A percentile compares a stretch with the other conserved stretches of the same genome.
Evolutionary conservation across 2,113 vertebrate genomes (phyloP).

Genomic region (Sylvietta virens): DNA sequence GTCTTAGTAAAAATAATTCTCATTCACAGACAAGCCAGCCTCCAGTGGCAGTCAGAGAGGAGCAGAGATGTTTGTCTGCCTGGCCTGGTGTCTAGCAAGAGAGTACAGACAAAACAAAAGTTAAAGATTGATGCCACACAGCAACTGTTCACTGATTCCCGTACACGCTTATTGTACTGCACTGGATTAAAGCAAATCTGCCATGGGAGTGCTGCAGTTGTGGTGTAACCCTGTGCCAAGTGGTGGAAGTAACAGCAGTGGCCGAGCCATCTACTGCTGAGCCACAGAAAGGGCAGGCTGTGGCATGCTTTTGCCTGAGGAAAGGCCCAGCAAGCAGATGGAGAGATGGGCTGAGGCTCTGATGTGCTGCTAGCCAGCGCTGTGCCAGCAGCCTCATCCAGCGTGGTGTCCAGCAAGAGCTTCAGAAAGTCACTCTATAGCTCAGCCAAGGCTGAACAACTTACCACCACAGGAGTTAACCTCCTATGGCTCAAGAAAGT

Average conservation of each 20-base stretch:
- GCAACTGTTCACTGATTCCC: not conserved
- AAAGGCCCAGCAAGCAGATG: not conserved
- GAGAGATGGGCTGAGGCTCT: not conserved
- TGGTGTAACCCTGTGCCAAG: not conserved
- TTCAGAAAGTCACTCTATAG: not conserved
- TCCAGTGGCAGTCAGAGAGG: not conserved
- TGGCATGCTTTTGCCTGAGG: not conserved
- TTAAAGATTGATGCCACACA: not conserved
- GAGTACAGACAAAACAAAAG: not conserved
- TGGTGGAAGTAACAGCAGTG: not conserved
- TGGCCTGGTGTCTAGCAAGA: not conserved
- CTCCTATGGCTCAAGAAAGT: not conserved
- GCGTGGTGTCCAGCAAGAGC: not conserved
- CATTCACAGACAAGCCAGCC: not conserved
- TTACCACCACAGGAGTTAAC: not conserved
- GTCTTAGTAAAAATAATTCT: not conserved
- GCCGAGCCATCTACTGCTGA: conserved; percentile 9
- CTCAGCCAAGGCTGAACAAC: not conserved
- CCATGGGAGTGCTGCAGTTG: conserved; percentile 26
- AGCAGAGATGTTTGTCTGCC: not conserved
- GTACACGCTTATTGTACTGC: rapidly evolving
- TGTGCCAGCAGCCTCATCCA: not conserved
- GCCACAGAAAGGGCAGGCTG: not conserved
- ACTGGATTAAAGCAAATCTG: not conserved
- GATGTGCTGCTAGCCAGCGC: rapidly evolving